Evolutionary conservation across 2,797 vertebrate genomes (phyloP).

Genomic region (Siniperca scherzeri): DNA sequence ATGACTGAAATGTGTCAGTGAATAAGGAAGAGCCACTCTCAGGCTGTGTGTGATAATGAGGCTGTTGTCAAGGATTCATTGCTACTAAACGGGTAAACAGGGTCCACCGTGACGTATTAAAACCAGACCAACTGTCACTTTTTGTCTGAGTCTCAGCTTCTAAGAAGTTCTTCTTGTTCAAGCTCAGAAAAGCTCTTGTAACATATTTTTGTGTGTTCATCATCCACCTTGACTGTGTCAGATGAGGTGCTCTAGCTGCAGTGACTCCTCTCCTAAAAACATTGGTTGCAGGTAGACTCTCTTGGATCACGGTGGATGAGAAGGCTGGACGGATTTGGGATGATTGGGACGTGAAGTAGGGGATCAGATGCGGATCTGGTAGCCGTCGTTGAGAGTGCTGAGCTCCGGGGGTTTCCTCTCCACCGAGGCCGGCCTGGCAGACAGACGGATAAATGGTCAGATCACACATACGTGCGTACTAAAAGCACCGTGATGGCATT

Average conservation of each 20-base stretch:
- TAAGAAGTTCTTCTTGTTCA: background rate
- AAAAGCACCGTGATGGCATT: no score
- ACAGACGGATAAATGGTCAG: conserved; percentile 8
- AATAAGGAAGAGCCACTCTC: background rate
- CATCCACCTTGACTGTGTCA: background rate
- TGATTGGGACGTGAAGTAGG: background rate
- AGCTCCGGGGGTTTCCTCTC: conserved; percentile 92
- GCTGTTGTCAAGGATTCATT: background rate
- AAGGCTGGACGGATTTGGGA: background rate
- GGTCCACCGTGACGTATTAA: background rate
- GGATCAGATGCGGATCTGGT: conserved; percentile 95
- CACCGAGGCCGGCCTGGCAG: conserved; percentile 88
- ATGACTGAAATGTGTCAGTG: background rate
- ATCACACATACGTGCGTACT: background rate
- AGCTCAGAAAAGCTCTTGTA: background rate
- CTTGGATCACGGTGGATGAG: background rate
- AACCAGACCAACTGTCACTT: background rate
- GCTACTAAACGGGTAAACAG: background rate
- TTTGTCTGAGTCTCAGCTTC: background rate
- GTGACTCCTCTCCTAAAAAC: background rate
- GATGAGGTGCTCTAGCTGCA: background rate
- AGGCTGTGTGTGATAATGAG: background rate
- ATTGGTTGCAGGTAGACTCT: background rate
- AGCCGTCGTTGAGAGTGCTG: conserved; percentile 92
- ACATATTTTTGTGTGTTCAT: background rate